A percentile compares a stretch with the other conserved stretches of the same genome.
These are phyloP conservation scores for Ellobium chinense DNA, from an alignment of 2,888 invertebrate genomes.

Conservation along the genomic window DNA sequence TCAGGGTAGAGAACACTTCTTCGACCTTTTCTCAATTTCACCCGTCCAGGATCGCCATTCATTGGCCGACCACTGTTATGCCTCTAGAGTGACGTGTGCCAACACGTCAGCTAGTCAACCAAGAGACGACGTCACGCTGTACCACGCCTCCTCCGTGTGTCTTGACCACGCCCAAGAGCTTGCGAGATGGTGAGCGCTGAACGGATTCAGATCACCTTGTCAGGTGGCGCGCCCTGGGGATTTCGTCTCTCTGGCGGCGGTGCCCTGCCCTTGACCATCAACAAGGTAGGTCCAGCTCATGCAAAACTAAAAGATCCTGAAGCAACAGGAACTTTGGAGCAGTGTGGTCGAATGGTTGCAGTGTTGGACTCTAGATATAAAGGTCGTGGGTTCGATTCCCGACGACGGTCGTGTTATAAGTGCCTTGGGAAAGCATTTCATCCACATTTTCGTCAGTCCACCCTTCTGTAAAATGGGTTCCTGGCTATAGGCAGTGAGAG, in stretches of 20 bases:
- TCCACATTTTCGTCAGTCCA: too few species aligned
- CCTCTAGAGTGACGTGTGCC: slow-evolving; percentile 38
- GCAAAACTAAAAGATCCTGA: background rate
- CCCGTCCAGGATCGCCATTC: background rate
- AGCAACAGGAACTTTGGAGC: too few species aligned
- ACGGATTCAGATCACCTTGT: slow-evolving; percentile 64
- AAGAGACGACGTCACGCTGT: slow-evolving; percentile 28
- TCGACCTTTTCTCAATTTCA: background rate
- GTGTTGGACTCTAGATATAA: too few species aligned
- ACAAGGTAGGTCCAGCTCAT: slow-evolving; percentile 78
- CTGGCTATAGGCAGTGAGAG: too few species aligned
- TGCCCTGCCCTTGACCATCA: slow-evolving; percentile 71
- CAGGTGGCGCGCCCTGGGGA: slow-evolving; percentile 78
- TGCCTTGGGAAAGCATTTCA: too few species aligned
- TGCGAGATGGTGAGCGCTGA: slow-evolving; percentile 65
- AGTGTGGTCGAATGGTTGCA: too few species aligned
- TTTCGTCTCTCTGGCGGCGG: slow-evolving; percentile 78
- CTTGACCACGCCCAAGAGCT: slow-evolving; percentile 7
- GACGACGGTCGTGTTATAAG: too few species aligned
- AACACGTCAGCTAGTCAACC: slow-evolving; percentile 29
- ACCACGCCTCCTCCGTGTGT: slow-evolving; percentile 21
- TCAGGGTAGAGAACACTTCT: background rate
- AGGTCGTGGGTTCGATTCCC: too few species aligned
- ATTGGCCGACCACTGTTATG: slow-evolving; percentile 10
- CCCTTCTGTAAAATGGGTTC: too few species aligned